These are phyloP conservation scores for Mustelus asterias DNA, from an alignment of 2,113 vertebrate species.

Conservation along the genomic window DNA sequence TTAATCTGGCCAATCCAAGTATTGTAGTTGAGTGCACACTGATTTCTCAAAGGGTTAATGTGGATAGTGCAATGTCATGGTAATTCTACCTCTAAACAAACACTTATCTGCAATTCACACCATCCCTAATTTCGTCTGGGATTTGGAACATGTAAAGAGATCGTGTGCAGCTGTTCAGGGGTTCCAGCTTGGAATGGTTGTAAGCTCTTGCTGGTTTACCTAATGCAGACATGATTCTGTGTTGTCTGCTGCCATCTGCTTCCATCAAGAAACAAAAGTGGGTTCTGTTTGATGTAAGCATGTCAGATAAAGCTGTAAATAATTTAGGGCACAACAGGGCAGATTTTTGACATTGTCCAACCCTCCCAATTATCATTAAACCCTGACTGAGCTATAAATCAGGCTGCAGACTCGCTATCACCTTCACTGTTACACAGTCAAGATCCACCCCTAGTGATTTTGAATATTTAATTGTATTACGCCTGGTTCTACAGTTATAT, in stretches of 20 bases:
- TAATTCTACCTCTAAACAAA: conserved; percentile 17
- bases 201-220: not conserved
- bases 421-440: not conserved
- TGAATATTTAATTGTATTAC: not conserved
- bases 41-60: conserved; percentile 6
- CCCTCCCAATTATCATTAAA: not conserved
- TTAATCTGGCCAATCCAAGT: not conserved
- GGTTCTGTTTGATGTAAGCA: not conserved
- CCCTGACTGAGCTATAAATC: not conserved
- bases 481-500: not conserved
- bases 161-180: conserved; percentile 21
- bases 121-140: not conserved
- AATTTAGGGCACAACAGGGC: not conserved
- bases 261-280: conserved; percentile 9
- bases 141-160: conserved; percentile 29
- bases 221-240: conserved; percentile 15
- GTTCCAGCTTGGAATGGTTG: not conserved
- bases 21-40: not conserved
- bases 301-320: not conserved
- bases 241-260: conserved; percentile 5
- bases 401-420: not conserved
- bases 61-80: conserved; percentile 19
- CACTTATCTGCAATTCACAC: not conserved
- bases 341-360: not conserved
- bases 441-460: not conserved